These are phyloP conservation scores for Acrocephalus arundinaceus DNA, from an alignment of 2,113 vertebrate species.

Conservation along the genomic window DNA sequence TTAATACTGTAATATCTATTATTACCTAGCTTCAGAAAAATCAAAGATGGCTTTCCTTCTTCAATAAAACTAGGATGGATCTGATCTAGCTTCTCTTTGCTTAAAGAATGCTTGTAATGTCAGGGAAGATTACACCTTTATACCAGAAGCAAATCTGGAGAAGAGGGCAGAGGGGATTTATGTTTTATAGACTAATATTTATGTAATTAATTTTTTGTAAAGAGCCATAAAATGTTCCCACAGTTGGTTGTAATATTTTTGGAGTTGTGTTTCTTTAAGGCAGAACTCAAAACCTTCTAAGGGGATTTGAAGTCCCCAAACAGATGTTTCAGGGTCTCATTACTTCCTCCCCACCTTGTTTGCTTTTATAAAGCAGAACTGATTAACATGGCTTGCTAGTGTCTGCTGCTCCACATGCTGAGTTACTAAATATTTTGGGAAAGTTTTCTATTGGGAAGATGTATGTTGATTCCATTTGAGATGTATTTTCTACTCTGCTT, in stretches of 20 bases:
- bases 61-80: background rate
- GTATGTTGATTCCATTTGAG: background rate
- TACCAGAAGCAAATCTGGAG: background rate
- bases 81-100: background rate
- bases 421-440: background rate
- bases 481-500: conserved; percentile 5
- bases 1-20: background rate
- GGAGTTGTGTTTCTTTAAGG: conserved; percentile 64
- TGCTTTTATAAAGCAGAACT: conserved; percentile 65
- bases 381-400: conserved; percentile 3
- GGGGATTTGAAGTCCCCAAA: conserved; percentile 59
- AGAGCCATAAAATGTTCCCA: conserved; percentile 49
- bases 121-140: background rate
- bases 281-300: conserved; percentile 65
- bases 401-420: background rate
- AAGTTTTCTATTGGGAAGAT: conserved; percentile 1
- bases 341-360: conserved; percentile 63
- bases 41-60: background rate
- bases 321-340: conserved; percentile 52
- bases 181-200: conserved; percentile 42
- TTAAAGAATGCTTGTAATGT: background rate
- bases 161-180: conserved; percentile 8
- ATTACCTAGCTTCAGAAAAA: background rate
- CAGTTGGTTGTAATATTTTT: conserved; percentile 36
- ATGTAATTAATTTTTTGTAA: conserved; percentile 27